A percentile compares a stretch with the other conserved stretches of the same genome.
Evolutionary conservation across 1,140 invertebrate species (phyloP).

Genomic region (Macrobrachium nipponense): DNA sequence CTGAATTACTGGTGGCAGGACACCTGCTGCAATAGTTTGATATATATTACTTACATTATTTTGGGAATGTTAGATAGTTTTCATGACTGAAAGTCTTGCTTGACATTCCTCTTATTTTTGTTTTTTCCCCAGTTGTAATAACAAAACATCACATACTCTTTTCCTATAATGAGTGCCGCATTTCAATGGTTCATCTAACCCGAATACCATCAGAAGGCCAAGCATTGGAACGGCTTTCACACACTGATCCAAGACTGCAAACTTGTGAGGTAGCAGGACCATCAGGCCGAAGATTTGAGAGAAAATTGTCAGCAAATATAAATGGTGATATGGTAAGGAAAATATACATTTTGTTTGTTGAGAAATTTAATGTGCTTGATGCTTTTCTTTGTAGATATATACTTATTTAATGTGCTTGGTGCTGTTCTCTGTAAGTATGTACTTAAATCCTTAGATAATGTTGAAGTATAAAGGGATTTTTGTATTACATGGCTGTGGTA

Average conservation of each 20-base stretch:
- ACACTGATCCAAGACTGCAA: constrained; percentile 75
- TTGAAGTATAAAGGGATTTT: too few relatives aligned
- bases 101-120: neutral
- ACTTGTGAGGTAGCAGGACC: constrained; percentile 74
- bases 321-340: constrained; percentile 72
- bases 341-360: neutral
- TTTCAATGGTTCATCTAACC: constrained; percentile 76
- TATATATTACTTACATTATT: too few relatives aligned
- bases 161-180: constrained; percentile 77
- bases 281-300: constrained; percentile 75
- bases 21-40: too few relatives aligned
- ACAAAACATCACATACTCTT: constrained; percentile 76
- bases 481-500: too few relatives aligned
- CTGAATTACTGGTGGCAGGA: too few relatives aligned
- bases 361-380: too few relatives aligned
- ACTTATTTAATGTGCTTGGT: too few relatives aligned
- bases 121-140: constrained; percentile 73
- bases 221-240: constrained; percentile 74
- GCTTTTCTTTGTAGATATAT: too few relatives aligned
- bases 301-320: constrained; percentile 75
- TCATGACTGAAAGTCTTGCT: neutral
- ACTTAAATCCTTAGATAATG: too few relatives aligned
- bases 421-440: too few relatives aligned
- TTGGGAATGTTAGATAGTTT: neutral
- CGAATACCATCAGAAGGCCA: constrained; percentile 70